Evolutionary conservation across 2,113 vertebrate species (phyloP), one percentile per base, ranked within the genome.

Genomic region (Myotis lucifugus): DNA sequence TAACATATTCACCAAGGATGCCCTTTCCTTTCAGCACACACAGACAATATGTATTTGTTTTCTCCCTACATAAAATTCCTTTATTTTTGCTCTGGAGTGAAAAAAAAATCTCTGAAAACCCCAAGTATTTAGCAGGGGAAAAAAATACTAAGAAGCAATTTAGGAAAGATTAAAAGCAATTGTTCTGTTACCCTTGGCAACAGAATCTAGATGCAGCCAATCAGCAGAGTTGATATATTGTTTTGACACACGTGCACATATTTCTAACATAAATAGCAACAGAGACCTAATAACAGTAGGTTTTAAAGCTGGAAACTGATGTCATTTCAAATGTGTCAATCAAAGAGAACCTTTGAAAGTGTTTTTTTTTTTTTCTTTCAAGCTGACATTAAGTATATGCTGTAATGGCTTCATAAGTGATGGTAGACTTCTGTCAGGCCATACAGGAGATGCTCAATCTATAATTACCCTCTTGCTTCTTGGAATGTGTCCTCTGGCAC

Each of bases 251-350:
- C 97, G 87, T 56, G 95, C 97, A 98, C 98, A 96, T 98, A 98
- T 98, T 99, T 98, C 97, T 97, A 98, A 98, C 98, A 99, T 98
- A 99, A 99, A 99, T 99, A 99, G 98, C 98, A 99, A 99, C 98
- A 99, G 98, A 98, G 97, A 98, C 98, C 98, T 98, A 98, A 98
- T 98, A 99, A 98, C 98, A 98, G 98, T 98, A 97, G 98, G 97
- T 98, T 98, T 98, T 98, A 98, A 98, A 98, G 98, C 98, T 98
- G 98, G 97, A 97, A 98, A 98, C 98, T 98, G 97, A 98, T 98
- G 98, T 98, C 97, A 98, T 98, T 98, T 98, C 97, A 98, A 97
- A 98, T 97, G 97, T 98, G 98, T 98, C 98, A 98, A 94, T 98
- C 98, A 98, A 96, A 96, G 67, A 97, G 94, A 98, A 97, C 94